These are phyloP conservation scores for Pseudonaja textilis DNA, from an alignment of 2,113 vertebrate genomes.

Conservation along the genomic window DNA sequence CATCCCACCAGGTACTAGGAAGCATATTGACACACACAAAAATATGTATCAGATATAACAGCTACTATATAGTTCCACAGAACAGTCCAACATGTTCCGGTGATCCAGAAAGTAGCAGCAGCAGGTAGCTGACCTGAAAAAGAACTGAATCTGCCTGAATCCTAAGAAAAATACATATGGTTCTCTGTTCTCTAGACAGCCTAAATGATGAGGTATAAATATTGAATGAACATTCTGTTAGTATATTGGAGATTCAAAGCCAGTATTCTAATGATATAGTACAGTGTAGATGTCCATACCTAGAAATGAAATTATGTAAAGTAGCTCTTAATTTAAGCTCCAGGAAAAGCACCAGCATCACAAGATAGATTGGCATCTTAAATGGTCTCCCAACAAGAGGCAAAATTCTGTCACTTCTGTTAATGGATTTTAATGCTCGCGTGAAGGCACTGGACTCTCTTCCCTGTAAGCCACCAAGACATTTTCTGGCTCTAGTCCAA, in stretches of 20 bases:
- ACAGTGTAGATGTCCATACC: neutral
- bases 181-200: neutral
- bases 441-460: neutral
- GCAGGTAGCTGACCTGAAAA: neutral
- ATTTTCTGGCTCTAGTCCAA: neutral
- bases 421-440: conserved; percentile 7
- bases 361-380: neutral
- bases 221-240: neutral
- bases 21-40: neutral
- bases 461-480: neutral
- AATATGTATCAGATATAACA: neutral
- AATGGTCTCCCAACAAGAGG: neutral
- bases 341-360: neutral
- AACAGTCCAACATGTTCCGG: neutral
- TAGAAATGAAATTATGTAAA: neutral
- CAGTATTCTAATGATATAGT: neutral
- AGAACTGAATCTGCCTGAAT: neutral
- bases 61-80: neutral
- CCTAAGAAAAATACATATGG: neutral
- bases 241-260: neutral
- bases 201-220: neutral
- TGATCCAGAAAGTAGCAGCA: neutral
- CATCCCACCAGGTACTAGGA: neutral
- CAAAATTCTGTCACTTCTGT: neutral
- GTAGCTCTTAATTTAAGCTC: neutral